Conservation (phyloP, 1,140 invertebrate genomes). For the Formica selysi region DNA sequence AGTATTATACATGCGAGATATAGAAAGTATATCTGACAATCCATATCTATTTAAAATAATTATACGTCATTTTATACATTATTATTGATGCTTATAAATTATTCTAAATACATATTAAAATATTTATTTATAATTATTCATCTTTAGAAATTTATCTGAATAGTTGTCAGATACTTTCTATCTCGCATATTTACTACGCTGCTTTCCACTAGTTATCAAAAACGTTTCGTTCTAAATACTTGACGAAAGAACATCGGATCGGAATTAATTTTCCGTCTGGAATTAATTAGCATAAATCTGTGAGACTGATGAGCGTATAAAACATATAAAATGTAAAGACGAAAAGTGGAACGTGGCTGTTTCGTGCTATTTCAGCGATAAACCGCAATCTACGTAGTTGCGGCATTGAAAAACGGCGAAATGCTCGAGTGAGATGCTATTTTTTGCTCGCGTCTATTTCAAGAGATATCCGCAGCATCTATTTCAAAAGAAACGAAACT, state of each 20-base stretch:
- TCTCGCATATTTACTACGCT: background rate
- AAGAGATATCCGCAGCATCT: background rate
- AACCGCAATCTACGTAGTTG: constrained; percentile 38
- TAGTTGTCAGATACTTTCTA: background rate
- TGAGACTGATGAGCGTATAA: background rate
- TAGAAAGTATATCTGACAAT: too few species aligned
- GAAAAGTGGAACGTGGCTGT: constrained; percentile 64
- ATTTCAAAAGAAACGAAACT: background rate
- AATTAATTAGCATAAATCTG: background rate
- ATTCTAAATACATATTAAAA: background rate
- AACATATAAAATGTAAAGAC: constrained; percentile 16
- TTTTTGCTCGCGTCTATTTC: background rate
- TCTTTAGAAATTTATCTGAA: constrained; percentile 19
- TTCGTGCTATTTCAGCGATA: constrained; percentile 62
- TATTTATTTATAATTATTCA: background rate
- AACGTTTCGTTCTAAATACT: constrained; percentile 10
- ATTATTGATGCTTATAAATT: constrained; percentile 13
- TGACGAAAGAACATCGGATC: background rate
- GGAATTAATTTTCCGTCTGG: background rate
- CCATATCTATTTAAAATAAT: background rate
- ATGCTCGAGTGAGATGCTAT: background rate
- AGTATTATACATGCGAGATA: too few species aligned
- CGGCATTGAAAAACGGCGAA: background rate
- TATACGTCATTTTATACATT: background rate
- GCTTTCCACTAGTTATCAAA: background rate